Evolutionary conservation across 2,113 vertebrate genomes (phyloP).

Genomic region (Malurus elegans): DNA sequence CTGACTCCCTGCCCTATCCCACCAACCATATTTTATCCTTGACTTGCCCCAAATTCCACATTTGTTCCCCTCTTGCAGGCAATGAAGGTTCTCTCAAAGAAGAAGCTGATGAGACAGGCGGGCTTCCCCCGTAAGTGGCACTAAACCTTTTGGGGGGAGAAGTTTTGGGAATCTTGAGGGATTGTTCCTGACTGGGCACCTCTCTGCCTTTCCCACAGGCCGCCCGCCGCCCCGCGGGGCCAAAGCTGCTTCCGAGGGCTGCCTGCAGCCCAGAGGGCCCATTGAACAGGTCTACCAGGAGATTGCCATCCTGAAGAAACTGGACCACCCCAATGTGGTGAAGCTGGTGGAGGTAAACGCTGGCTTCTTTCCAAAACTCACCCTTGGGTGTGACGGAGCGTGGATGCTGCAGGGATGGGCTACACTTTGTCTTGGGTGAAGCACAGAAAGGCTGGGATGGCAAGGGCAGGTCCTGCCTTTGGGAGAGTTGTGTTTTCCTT

Average conservation of each 20-base stretch:
- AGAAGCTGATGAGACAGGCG: constrained; percentile 94
- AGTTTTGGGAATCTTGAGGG: not conserved
- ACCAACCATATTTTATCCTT: not conserved
- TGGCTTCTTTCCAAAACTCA: not conserved
- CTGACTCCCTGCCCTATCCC: not conserved
- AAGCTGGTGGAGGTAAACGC: constrained; percentile 89
- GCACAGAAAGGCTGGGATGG: not conserved
- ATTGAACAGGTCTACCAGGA: constrained; percentile 97
- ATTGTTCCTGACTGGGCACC: fast-evolving
- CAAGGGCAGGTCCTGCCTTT: not conserved
- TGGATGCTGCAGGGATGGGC: not conserved
- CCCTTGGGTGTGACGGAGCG: fast-evolving
- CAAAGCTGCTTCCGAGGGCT: constrained; percentile 78
- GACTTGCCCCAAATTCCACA: not conserved
- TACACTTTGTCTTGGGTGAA: fast-evolving
- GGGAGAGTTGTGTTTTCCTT: not conserved
- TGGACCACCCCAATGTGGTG: constrained; percentile 96
- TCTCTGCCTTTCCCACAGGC: constrained; percentile 69
- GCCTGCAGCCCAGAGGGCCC: constrained; percentile 85
- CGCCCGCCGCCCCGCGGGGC: constrained; percentile 91
- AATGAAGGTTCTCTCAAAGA: constrained; percentile 98
- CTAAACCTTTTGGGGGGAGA: not conserved
- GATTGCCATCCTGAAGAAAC: constrained; percentile 97
- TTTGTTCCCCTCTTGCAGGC: constrained; percentile 74
- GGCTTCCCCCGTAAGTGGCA: constrained; percentile 95